Evolutionary conservation across 2,113 vertebrate species (phyloP), one percentile per base, ranked within the genome.

Genomic region (Crotophaga sulcirostris): DNA sequence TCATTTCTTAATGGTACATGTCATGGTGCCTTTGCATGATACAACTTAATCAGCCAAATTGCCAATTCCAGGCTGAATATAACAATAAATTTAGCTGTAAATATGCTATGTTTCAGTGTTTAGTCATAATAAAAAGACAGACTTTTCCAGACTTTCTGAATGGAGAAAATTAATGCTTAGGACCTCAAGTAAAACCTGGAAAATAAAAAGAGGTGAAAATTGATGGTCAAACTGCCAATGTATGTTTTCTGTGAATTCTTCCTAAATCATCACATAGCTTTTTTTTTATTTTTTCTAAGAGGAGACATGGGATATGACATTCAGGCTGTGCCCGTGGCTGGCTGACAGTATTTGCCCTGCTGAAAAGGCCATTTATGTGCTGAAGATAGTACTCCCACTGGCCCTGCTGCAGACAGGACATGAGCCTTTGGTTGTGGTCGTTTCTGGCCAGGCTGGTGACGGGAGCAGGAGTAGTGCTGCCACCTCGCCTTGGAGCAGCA

Each of bases 21-120:
- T 89, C 89, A 89, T 0, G 1, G 42, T 81, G 80, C 69, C 80
- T 84, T 96, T 1, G 0, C 34, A 13, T 70, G 64, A 29, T 73
- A 40, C 79, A 84, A 44, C 63, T 88, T 95, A 44, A 70, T 89
- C 87, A 90, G 77, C 89, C 87, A 96, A 95, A 91, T 81, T 77
- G 91, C 63, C 80, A 69, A 14, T 84, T 94, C 64, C 80, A 84
- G 84, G n/a, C 77, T 84, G 80, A 83, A n/a, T n/a, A 24, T 69
- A 83, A 84, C 87, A 89, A 77, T 89, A 94, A 82, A 89, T 49
- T 60, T 67, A 60, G 59, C 81, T 89, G 84, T 72, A 85, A 93
- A 97, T 85, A 91, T 73, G 78, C 49, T 95, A 45, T 38, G 9
- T 93, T 87, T 95, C 91, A 82, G 42, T 64, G 16, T 63, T 87